Evolutionary conservation across 2,797 vertebrate genomes (phyloP).

Genomic region (Mico argentatus): DNA sequence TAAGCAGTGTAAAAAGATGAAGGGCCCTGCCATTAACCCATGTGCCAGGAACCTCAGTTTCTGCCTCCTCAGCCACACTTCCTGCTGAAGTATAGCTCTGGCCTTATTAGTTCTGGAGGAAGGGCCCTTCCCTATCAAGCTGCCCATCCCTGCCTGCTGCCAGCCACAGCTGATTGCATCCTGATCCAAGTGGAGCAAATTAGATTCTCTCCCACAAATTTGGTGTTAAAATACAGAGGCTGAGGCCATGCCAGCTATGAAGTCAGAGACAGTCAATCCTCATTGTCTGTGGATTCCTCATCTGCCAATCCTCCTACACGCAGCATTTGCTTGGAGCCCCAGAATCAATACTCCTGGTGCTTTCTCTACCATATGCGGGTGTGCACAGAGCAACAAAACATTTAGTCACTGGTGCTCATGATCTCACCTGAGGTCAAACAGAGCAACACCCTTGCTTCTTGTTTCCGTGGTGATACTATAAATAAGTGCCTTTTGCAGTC

Average conservation of each 20-base stretch:
- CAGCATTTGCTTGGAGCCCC: background rate
- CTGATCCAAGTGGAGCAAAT: background rate
- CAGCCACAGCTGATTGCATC: rapidly evolving
- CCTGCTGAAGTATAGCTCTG: too few species aligned
- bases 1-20: background rate
- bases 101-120: background rate
- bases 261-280: background rate
- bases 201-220: background rate
- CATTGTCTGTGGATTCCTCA: background rate
- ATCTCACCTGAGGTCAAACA: too few species aligned
- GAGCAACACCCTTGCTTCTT: background rate
- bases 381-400: rapidly evolving
- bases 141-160: background rate
- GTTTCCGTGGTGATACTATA: background rate
- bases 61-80: background rate
- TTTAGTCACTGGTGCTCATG: rapidly evolving
- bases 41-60: rapidly evolving
- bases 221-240: background rate
- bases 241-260: background rate
- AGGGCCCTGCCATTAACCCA: background rate
- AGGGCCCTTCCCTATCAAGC: background rate
- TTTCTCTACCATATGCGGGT: rapidly evolving
- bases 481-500: background rate
- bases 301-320: too few species aligned
- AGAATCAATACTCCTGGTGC: background rate